phyloP scores from a whole-genome alignment of 2,113 vertebrate species.

The Pituophis catenifer region DNA sequence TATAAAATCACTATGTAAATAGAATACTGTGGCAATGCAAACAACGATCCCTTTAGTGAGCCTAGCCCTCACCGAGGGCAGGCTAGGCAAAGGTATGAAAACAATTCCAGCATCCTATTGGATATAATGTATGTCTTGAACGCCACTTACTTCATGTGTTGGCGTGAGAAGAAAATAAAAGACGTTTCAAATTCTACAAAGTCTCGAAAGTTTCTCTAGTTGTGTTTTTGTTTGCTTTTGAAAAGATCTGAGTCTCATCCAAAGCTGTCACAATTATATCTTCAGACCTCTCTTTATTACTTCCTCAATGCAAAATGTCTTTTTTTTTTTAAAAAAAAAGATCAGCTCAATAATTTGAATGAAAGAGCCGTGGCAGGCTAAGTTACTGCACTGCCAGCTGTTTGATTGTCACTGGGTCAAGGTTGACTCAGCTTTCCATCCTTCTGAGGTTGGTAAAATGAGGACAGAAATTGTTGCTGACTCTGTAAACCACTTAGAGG shows the following conservation, averaged over 20 bases:
- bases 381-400: no score
- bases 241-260: neutral
- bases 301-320: neutral
- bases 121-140: neutral
- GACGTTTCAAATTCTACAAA: neutral
- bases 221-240: neutral
- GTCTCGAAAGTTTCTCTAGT: neutral
- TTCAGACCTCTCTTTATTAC: neutral
- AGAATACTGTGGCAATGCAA: neutral
- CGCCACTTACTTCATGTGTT: neutral
- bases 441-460: no score
- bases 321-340: neutral
- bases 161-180: neutral
- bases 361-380: no score
- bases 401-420: no score
- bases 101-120: neutral
- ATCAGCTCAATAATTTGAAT: neutral
- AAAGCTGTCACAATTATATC: neutral
- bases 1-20: slow-evolving; percentile 26
- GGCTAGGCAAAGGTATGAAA: neutral
- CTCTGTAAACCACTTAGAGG: no score
- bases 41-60: neutral
- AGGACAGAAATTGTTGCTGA: no score
- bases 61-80: neutral
- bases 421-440: no score